phyloP scores from a whole-genome alignment of 2,797 vertebrate genomes.

The Lateolabrax maculatus region DNA sequence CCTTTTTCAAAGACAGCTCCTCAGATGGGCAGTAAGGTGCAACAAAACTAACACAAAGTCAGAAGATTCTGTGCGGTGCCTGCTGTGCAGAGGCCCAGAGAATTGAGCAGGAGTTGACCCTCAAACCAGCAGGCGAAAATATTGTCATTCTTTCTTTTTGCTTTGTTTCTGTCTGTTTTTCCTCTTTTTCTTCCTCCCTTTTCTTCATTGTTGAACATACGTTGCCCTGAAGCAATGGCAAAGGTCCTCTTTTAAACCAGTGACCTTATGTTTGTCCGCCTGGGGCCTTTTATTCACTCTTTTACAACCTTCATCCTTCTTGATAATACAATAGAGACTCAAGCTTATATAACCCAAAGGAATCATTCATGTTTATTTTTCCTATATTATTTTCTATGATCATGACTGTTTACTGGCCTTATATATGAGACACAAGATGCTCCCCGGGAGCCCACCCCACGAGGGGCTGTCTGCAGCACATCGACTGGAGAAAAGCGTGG shows the following conservation, averaged over 20 bases:
- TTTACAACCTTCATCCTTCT: slow-evolving; percentile 11
- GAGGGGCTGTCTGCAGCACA: slow-evolving; percentile 45
- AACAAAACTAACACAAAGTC: background rate
- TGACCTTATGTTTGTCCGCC: slow-evolving; percentile 50
- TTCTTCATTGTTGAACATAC: background rate
- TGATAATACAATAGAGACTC: background rate
- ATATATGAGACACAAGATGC: slow-evolving; percentile 36
- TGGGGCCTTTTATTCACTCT: slow-evolving; percentile 10
- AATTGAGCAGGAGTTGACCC: slow-evolving; percentile 2
- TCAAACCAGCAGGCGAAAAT: background rate
- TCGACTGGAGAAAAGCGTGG: slow-evolving; percentile 50
- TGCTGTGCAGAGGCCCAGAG: slow-evolving; percentile 2
- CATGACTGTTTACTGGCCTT: slow-evolving; percentile 49
- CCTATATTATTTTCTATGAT: slow-evolving; percentile 30
- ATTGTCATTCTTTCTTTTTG: background rate
- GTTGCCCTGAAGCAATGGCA: slow-evolving; percentile 31
- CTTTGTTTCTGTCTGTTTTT: background rate
- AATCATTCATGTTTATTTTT: slow-evolving; percentile 23
- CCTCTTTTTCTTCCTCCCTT: background rate
- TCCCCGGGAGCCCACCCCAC: slow-evolving; percentile 21
- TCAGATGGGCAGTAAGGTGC: slow-evolving; percentile 1
- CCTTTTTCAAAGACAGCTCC: slow-evolving; percentile 31
- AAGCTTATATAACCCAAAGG: background rate
- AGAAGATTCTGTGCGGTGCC: background rate
- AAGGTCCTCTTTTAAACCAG: slow-evolving; percentile 35